These are phyloP conservation scores for Chelon labrosus DNA, from an alignment of 2,797 vertebrate genomes.

Conservation along the genomic window DNA sequence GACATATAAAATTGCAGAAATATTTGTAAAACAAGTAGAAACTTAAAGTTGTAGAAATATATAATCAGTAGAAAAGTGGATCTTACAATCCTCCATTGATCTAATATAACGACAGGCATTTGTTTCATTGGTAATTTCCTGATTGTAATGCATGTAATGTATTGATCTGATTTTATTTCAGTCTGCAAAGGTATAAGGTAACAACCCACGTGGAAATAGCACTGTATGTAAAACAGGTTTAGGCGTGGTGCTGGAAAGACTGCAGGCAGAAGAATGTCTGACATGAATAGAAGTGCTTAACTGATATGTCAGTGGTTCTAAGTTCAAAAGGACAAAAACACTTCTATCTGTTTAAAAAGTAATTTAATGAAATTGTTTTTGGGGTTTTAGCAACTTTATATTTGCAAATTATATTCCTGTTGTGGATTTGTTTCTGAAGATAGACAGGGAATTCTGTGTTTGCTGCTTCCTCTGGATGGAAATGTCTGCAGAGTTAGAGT, in stretches of 20 bases:
- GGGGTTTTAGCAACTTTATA: background rate
- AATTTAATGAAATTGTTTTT: background rate
- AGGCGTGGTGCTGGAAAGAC: background rate
- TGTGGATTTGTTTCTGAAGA: background rate
- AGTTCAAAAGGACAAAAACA: background rate
- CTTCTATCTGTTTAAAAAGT: background rate
- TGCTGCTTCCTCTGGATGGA: background rate
- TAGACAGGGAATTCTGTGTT: background rate
- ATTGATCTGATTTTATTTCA: background rate
- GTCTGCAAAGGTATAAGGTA: background rate
- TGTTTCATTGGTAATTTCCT: background rate
- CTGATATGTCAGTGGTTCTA: no score
- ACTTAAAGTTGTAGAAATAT: no score
- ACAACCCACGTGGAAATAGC: background rate
- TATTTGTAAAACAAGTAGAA: no score
- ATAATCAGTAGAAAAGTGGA: no score
- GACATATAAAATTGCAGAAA: no score
- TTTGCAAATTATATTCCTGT: background rate
- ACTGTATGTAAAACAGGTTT: background rate
- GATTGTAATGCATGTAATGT: background rate
- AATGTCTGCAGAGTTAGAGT: no score
- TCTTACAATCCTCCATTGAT: background rate
- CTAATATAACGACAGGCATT: background rate
- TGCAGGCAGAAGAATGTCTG: background rate
- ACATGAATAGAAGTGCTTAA: no score